Evolutionary conservation across 1,140 invertebrate species (phyloP), one percentile per base, ranked within the genome.

Genomic region (Rhagoletis zephyria): DNA sequence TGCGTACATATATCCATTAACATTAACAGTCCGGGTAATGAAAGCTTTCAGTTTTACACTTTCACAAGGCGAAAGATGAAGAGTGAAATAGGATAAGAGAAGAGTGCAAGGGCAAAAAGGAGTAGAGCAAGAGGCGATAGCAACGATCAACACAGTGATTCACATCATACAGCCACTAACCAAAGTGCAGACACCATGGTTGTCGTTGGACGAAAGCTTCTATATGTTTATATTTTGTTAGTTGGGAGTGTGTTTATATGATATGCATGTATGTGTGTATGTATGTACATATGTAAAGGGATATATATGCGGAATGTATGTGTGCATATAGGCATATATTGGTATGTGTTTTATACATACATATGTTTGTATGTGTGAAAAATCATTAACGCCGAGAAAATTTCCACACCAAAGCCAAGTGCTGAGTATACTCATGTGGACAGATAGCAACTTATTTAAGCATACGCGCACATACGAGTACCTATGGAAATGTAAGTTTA

Each of bases 381-480:
- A 91, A 91, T 91, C 91, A 91, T 91, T 91, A 91, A 91, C 91
- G 92, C 91, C 90, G 89, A 88, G 87, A 89, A 90, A 87, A 87
- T 88, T 90, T 12, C 70, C 88, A 85, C 63, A 88, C 74, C 64
- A 70, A 87, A 70, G 63, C 86, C 86, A 87, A 65, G 67, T 74
- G 86, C 86, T 87, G 67, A 87, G 40, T 48, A 59, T 65, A 19
- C 40, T 5, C 16, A 70, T 70, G 48, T 30, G 74, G n/a, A 81
- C n/a, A 16, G 48, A 14, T 7, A 51, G 48, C 45, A 81, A 81
- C 48, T 67, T 64, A 87, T 65, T 64, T 67, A 51, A 65, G 64
- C n/a, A 65, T 87, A 65, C 3, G 63, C 81, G 70, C 74, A 87
- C 30, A 45, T 67, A 51, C n/a, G 48, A 10, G 10, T 67, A 0